phyloP scores from a whole-genome alignment of 1,140 invertebrate genomes.

The Macrotrachela quadricornifera region DNA sequence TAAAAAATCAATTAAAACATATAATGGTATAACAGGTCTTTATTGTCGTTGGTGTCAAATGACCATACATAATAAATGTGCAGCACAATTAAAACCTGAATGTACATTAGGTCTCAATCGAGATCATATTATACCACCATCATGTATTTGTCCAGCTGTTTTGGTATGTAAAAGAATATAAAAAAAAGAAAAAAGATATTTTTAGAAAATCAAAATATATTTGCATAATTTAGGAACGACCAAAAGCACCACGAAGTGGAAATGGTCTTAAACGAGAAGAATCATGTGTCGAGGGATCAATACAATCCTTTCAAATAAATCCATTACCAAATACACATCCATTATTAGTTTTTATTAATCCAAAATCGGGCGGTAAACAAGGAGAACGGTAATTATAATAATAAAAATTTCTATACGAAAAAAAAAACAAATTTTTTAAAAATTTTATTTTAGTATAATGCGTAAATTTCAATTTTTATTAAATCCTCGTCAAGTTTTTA shows the following conservation, averaged over 20 bases:
- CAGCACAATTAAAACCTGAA: constrained; percentile 64
- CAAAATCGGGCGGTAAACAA: constrained; percentile 78
- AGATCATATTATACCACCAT: constrained; percentile 67
- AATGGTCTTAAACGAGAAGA: too few relatives aligned
- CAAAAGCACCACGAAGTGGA: too few relatives aligned
- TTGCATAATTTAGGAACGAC: background rate
- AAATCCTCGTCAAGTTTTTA: constrained; percentile 82
- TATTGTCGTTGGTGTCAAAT: constrained; percentile 88
- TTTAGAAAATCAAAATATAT: background rate
- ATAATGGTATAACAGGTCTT: constrained; percentile 72
- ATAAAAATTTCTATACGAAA: too few relatives aligned
- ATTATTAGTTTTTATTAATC: constrained; percentile 80
- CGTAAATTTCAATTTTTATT: constrained; percentile 57
- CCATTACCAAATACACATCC: constrained; percentile 49
- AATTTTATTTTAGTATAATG: constrained; percentile 25
- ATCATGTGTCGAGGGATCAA: constrained; percentile 13
- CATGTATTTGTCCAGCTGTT: constrained; percentile 71
- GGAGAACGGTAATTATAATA: constrained; percentile 38
- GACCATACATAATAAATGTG: constrained; percentile 74
- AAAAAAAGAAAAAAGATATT: too few relatives aligned
- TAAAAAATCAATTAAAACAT: constrained; percentile 78
- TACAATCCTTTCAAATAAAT: constrained; percentile 51
- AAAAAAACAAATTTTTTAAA: too few relatives aligned
- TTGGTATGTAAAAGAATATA: constrained; percentile 40
- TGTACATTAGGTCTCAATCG: constrained; percentile 65